Evolutionary conservation across 2,113 vertebrate species (phyloP).

Genomic region (Cranoglanis bouderius): DNA sequence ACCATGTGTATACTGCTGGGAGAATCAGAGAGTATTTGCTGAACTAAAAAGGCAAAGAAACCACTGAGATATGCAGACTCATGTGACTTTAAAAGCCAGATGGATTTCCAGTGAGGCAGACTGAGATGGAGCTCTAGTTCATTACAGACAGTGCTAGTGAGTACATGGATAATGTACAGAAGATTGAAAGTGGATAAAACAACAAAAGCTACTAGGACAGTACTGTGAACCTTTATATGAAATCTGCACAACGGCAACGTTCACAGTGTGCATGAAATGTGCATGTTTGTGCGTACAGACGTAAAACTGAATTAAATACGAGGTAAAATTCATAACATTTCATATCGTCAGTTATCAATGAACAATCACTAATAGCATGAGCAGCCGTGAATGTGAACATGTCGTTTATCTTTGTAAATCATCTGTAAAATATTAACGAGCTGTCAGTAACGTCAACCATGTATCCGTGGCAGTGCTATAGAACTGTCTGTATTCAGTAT

Average conservation of each 20-base stretch:
- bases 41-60: background rate
- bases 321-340: background rate
- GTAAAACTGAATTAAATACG: background rate
- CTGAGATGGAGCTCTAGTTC: background rate
- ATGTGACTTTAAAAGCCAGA: slow-evolving; percentile 19
- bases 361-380: background rate
- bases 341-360: background rate
- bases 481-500: background rate
- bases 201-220: background rate
- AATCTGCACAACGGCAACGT: background rate
- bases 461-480: background rate
- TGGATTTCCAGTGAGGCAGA: slow-evolving; percentile 8
- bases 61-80: slow-evolving; percentile 22
- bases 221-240: background rate
- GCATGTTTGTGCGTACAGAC: background rate
- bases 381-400: background rate
- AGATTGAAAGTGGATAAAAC: background rate
- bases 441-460: background rate
- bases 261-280: background rate
- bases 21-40: background rate
- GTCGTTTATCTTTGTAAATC: background rate
- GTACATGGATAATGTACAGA: background rate
- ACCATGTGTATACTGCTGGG: slow-evolving; percentile 14
- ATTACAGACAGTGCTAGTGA: background rate
- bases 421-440: background rate